Percentiles rank a stretch among this genome's conserved stretches.
These are phyloP conservation scores for Heterotilapia buettikoferi DNA, from an alignment of 2,113 vertebrate species.

Conservation along the genomic window DNA sequence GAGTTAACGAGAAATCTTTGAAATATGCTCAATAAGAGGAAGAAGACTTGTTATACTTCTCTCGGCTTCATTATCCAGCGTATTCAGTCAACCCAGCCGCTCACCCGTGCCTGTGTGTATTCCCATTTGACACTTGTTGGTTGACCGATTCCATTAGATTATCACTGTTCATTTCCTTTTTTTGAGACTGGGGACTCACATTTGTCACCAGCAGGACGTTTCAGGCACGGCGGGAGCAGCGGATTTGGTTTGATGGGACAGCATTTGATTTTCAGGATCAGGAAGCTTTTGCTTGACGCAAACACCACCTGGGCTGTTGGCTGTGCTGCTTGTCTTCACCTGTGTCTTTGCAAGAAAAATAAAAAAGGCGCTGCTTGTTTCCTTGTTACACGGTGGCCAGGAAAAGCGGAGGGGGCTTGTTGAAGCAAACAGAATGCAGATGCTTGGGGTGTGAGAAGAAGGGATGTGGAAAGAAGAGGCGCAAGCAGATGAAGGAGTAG, in stretches of 20 bases:
- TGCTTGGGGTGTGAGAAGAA: constrained; percentile 37
- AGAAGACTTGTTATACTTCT: not conserved
- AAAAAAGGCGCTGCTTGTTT: constrained; percentile 31
- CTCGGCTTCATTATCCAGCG: not conserved
- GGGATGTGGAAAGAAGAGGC: constrained; percentile 23
- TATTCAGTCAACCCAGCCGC: not conserved
- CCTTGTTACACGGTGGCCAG: constrained; percentile 33
- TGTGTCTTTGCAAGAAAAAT: constrained; percentile 19
- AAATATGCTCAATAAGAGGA: constrained; percentile 14
- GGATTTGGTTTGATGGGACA: constrained; percentile 1
- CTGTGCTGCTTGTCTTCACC: constrained; percentile 25
- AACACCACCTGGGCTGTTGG: constrained; percentile 26
- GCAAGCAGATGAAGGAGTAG: constrained; percentile 30
- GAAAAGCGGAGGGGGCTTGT: constrained; percentile 26
- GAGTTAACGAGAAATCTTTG: constrained; percentile 35
- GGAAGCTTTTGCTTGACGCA: not conserved
- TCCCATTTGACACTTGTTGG: constrained; percentile 32
- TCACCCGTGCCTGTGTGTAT: not conserved
- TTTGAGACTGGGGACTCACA: not conserved
- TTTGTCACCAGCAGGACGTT: constrained; percentile 4
- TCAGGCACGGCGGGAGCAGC: not conserved
- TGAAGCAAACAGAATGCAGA: constrained; percentile 57
- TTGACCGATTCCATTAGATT: constrained; percentile 33
- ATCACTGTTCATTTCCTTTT: constrained; percentile 24
- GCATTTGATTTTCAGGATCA: constrained; percentile 37